These are phyloP conservation scores for Oryctolagus cuniculus DNA, from an alignment of 2,113 vertebrate genomes.

Conservation along the genomic window mOryCun1.1 NC_091432.1:227277501-227278000, in stretches of 20 bases:
- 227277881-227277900: not conserved
- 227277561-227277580: not conserved
- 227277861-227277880: not conserved
- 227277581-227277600: constrained; percentile 39
- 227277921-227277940: not conserved
- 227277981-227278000: constrained; percentile 9
- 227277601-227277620: not conserved
- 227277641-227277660: constrained; percentile 32
- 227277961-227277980: constrained; percentile 46
- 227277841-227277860: not conserved
- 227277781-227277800: constrained; percentile 34
- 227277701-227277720: not conserved
- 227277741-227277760: not conserved
- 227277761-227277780: constrained; percentile 28
- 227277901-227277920: not conserved
- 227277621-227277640: not conserved
- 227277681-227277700: constrained; percentile 2
- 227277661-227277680: not conserved
- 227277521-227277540: not conserved
- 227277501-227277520: not conserved
- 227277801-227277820: not conserved
- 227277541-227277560: not conserved
- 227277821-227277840: constrained; percentile 1
- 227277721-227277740: not conserved
- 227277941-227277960: constrained; percentile 43